Evolutionary conservation across 64 coral and sea anemone genomes (phyloP), one percentile per base, ranked within the genome.

Genomic region (Catalaphyllia jardinei): DNA sequence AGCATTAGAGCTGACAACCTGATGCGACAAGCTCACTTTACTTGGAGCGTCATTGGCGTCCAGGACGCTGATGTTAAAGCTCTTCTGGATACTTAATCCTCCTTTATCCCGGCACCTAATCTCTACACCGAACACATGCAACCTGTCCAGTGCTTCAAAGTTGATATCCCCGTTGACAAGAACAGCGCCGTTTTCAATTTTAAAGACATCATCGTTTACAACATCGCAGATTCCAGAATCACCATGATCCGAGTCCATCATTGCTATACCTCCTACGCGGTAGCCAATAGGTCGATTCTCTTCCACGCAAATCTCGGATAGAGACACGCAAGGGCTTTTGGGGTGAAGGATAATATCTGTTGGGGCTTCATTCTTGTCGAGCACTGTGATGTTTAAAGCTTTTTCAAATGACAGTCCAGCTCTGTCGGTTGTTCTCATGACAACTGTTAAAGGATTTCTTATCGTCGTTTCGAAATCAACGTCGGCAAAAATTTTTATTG

Each of bases 351-450:
- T 13, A 14, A 95, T 89, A 31, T 29, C n/a, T 7, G 76, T 80
- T 8, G 94, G 94, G 17, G 89, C 55, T 86, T 95, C 94, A 84
- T 95, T 95, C 86, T 78, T 87, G 29, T 95, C 86, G 29, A 89
- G 25, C 61, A 95, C 82, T 60, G 89, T 88, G 62, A 95, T 78
- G 13, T 74, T 95, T 17, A 95, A 71, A 55, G 72, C 51, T 78
- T 88, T 73, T 22, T 87, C 62, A 72, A 79, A 62, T 19, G 69
- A 86, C 29, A 95, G 77, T 17, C 79, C 90, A 0, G 84, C 94
- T 4, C 79, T 78, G 49, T 95, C 94, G 15, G 78, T 91, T 49
- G 81, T 79, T 25, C 50, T 80, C 42, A 92, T 28, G 18, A 69
- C 33, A 60, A 90, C 17, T 57, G 14, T 65, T 0, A 79, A 46